Conservation (phyloP, 1,140 invertebrate species). For the Geopemphigus sp. region DNA sequence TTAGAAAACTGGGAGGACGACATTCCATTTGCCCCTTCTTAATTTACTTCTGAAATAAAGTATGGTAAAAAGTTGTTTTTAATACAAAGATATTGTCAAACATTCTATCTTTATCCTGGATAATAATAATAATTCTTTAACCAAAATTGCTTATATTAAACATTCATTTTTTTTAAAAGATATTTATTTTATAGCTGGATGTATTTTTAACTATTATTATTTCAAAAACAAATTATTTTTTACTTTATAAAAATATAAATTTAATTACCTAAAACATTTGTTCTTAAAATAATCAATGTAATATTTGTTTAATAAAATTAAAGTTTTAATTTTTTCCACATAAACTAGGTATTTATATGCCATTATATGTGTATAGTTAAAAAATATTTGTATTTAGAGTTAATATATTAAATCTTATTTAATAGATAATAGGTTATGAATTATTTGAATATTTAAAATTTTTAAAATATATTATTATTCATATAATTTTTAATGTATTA, state of each 20-base stretch:
- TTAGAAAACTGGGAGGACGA: background rate
- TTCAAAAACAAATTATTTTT: background rate
- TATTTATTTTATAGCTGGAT: too few species aligned
- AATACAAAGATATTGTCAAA: background rate
- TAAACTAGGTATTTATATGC: background rate
- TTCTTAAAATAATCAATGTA: background rate
- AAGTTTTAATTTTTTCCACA: background rate
- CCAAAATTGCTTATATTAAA: background rate
- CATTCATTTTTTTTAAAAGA: too few species aligned
- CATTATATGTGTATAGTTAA: background rate
- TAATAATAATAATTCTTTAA: background rate
- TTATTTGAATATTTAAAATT: too few species aligned
- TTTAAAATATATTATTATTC: too few species aligned
- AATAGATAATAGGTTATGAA: too few species aligned
- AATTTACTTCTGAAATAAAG: background rate
- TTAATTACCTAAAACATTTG: background rate
- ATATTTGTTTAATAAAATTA: background rate
- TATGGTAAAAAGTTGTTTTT: slow-evolving; percentile 7
- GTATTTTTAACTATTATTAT: background rate
- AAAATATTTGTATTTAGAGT: too few species aligned
- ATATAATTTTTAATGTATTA: too few species aligned
- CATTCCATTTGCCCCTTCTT: slow-evolving; percentile 8
- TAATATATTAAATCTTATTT: too few species aligned
- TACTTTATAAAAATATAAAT: background rate
- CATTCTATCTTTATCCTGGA: background rate